These are phyloP conservation scores for Sitobion miscanthi DNA, from an alignment of 1,140 invertebrate genomes.

Conservation along the genomic window DNA sequence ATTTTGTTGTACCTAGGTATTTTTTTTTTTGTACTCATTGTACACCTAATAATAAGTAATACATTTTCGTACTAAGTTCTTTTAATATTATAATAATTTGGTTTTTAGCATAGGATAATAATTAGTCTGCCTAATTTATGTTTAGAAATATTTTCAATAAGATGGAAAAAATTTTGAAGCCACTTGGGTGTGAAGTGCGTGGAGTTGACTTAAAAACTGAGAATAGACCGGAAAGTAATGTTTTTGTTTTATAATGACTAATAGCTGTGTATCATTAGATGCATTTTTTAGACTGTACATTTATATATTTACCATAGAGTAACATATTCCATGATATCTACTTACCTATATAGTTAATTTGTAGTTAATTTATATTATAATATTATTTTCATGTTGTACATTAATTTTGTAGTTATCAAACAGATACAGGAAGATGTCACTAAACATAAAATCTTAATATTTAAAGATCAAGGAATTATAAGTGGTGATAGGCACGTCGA, in stretches of 20 bases:
- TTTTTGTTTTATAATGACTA: not conserved
- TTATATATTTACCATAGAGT: not conserved
- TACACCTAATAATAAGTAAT: not conserved
- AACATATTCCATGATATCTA: not conserved
- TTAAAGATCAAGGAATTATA: conserved; percentile 65
- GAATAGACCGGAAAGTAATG: conserved; percentile 62
- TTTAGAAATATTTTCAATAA: conserved; percentile 8
- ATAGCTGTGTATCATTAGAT: not conserved
- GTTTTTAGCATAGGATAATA: not conserved
- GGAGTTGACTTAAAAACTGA: conserved; percentile 63
- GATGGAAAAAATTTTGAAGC: conserved; percentile 57
- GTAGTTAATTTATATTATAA: not conserved
- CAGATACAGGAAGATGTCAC: conserved; percentile 64
- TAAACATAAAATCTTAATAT: conserved; percentile 63
- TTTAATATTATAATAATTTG: not conserved
- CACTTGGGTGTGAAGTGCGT: conserved; percentile 62
- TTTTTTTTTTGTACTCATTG: not conserved
- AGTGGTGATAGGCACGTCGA: conserved; percentile 64
- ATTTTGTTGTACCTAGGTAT: not conserved
- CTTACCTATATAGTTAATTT: not conserved
- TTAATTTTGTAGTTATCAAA: conserved; percentile 61
- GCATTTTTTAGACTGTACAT: not conserved
- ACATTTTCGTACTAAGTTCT: not conserved
- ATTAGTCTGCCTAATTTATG: not conserved
- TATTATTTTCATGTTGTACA: not conserved